Percentiles rank a stretch among this genome's conserved stretches.
Conservation (phyloP, 2,113 vertebrate species). For the Grammomys dolichurus region DNA sequence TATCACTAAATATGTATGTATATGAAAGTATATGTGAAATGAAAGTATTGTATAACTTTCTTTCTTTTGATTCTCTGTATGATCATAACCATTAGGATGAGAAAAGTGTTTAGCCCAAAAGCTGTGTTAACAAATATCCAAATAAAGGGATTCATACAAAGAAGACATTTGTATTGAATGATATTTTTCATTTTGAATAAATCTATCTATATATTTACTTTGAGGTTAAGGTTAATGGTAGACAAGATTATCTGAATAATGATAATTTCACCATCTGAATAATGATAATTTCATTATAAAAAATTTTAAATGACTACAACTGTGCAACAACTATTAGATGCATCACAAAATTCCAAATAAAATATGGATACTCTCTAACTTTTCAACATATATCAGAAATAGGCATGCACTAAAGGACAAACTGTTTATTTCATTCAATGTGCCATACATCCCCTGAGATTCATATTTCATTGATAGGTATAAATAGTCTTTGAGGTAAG, state of each 20-base stretch:
- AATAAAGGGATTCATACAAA: background rate
- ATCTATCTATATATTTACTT: background rate
- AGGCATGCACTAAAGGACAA: background rate
- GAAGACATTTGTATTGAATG: background rate
- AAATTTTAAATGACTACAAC: background rate
- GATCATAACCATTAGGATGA: background rate
- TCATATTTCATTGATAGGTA: conserved; percentile 4
- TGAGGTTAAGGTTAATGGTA: background rate
- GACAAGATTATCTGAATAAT: background rate
- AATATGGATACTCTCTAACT: background rate
- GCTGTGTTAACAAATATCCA: background rate
- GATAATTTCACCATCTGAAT: background rate
- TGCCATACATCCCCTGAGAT: background rate
- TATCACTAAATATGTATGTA: background rate
- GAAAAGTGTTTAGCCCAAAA: conserved; percentile 31
- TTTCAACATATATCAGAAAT: conserved; percentile 41
- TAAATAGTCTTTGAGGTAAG: background rate
- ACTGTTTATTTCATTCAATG: background rate
- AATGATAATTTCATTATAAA: background rate
- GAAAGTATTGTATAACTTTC: background rate
- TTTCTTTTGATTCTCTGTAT: background rate
- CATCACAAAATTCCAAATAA: background rate
- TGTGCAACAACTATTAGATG: background rate
- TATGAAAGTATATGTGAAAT: background rate
- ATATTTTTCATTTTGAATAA: conserved; percentile 13